phyloP scores from a whole-genome alignment of 92 coral and sea anemone genomes.

The Zoanthus sansibaricus region DNA sequence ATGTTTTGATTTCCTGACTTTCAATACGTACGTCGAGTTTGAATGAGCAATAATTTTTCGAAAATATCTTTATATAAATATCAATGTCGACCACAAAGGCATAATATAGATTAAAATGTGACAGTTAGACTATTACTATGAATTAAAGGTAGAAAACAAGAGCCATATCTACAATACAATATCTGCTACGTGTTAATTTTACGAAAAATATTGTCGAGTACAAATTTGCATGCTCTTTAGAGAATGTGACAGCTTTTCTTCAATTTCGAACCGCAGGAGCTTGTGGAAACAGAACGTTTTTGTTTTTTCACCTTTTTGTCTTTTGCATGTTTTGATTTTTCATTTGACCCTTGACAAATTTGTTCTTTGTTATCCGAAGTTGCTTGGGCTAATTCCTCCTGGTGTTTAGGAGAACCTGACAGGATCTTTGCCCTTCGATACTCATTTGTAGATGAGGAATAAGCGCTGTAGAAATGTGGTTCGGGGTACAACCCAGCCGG shows the following conservation, averaged over 20 bases:
- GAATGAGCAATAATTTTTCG: neutral
- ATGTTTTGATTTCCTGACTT: neutral
- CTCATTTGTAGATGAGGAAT: conserved; percentile 10
- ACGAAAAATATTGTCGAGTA: neutral
- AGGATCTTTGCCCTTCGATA: conserved; percentile 1
- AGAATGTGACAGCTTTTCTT: conserved; percentile 24
- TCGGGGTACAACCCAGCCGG: neutral
- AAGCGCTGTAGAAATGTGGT: neutral
- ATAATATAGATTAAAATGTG: neutral
- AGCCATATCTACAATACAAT: neutral
- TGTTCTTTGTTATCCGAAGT: neutral
- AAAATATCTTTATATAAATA: neutral
- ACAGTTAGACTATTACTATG: too few relatives aligned
- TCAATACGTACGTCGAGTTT: neutral
- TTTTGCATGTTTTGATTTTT: neutral
- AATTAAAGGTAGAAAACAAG: neutral
- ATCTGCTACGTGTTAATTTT: neutral
- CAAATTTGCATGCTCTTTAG: neutral
- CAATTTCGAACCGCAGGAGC: neutral
- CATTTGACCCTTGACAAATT: neutral
- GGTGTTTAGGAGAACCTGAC: neutral
- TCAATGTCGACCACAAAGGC: neutral
- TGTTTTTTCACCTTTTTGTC: neutral
- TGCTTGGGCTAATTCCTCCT: neutral
- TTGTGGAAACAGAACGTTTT: neutral